phyloP scores from a whole-genome alignment of 2,113 vertebrate genomes.

The Phylloscopus whistleri region DNA sequence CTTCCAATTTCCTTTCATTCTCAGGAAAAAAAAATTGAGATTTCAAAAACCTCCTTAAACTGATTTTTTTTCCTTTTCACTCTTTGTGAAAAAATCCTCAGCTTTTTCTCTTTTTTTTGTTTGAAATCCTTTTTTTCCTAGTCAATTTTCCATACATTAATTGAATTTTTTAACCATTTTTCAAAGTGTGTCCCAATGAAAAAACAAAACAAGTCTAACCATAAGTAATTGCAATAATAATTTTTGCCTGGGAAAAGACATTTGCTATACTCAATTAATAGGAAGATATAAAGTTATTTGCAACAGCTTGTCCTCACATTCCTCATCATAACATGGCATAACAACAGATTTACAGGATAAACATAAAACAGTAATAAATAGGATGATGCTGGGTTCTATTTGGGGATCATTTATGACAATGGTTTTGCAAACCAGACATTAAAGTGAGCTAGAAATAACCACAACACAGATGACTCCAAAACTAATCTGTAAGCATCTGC shows the following conservation, averaged over 20 bases:
- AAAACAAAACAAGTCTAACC: not conserved
- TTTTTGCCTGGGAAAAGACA: not conserved
- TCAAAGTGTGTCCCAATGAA: not conserved
- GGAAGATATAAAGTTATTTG: not conserved
- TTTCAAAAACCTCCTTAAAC: not conserved
- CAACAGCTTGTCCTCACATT: not conserved
- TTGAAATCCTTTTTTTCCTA: not conserved
- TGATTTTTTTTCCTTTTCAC: not conserved
- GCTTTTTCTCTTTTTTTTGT: not conserved
- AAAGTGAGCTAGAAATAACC: not conserved
- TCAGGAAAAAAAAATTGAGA: not conserved
- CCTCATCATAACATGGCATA: not conserved
- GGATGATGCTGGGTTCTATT: not conserved
- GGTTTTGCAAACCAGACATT: not conserved
- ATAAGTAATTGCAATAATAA: not conserved
- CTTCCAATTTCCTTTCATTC: not conserved
- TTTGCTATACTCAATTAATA: not conserved
- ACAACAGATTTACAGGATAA: not conserved
- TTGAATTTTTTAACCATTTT: not conserved
- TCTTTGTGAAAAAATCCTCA: not conserved
- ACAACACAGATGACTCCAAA: not conserved
- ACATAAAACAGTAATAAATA: not conserved
- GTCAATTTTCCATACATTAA: not conserved
- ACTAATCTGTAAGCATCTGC: not conserved
- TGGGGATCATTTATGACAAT: not conserved